Evolutionary conservation across 2,113 vertebrate species (phyloP), one percentile per base, ranked within the genome.

Genomic region (Chloropsis hardwickii): DNA sequence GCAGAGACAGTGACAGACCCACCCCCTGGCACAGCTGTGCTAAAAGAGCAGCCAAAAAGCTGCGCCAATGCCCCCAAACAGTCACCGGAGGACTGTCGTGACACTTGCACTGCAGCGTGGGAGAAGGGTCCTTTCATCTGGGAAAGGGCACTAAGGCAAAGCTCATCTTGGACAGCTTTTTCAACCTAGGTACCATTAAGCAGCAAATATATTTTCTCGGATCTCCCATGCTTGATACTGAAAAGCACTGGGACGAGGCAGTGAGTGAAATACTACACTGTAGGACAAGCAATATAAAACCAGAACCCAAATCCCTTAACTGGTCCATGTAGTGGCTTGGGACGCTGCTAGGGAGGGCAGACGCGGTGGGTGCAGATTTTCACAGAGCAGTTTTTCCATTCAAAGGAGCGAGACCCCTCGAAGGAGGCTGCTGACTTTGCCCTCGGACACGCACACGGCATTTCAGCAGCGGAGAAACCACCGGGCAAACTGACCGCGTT

Each of bases 251-350:
- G 23, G 50, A 77, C 6, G 24, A 10, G 24, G 12, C 29, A 21
- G 47, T 0, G 16, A 50, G 33, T 0, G 33, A 76, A 69, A 77
- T 3, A n/a, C 67, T 39, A 33, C 31, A 0, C 53, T 9, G 62
- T 2, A 78, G 39, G 60, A 56, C 9, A n/a, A 73, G 81, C n/a
- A 7, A 48, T 8, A 53, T 0, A 25, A 39, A 57, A 44, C 20
- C 19, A 2, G 31, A 66, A 37, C 33, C 14, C 33, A 15, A 42
- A 56, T 2, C 67, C 40, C 25, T 14, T 12, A 25, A 28, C 24
- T 3, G 39, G 33, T n/a, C 60, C 31, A 1, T 0, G 23, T 0
- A 44, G 50, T 0, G 29, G 58, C 50, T 16, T 2, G 13, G 95
- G 93, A 62, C 51, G 1, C 33, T 35, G 53, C 51, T 4, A 6